Conservation (phyloP, 2,113 vertebrate species). For the Tachysurus fulvidraco region DNA sequence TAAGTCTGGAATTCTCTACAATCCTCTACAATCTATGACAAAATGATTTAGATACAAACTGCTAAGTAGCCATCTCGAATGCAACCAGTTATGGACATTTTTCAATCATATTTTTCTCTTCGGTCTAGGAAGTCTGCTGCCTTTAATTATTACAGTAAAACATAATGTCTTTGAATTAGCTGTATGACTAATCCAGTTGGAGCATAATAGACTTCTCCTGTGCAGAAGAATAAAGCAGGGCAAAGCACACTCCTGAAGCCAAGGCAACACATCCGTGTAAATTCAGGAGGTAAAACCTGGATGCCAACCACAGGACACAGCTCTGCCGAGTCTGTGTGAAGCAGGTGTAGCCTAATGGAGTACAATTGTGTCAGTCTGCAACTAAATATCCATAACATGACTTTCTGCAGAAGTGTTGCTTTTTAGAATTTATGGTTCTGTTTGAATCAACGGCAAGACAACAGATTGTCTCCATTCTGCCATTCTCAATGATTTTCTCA, state of each 20-base stretch:
- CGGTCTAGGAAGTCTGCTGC: neutral
- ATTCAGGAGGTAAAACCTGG: conserved; percentile 28
- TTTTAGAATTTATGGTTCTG: conserved; percentile 49
- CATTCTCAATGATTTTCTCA: conserved; percentile 60
- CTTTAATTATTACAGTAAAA: neutral
- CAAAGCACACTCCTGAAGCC: neutral
- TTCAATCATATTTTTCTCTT: neutral
- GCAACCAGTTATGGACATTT: neutral
- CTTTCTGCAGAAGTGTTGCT: conserved; percentile 50
- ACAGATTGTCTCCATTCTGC: conserved; percentile 50
- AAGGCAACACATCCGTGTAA: conserved; percentile 12
- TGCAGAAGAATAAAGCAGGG: neutral
- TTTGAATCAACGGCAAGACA: conserved; percentile 60
- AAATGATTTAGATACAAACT: too few relatives aligned
- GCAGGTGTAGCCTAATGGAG: neutral
- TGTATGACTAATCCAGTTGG: neutral
- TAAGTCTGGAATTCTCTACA: too few relatives aligned
- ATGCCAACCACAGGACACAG: neutral
- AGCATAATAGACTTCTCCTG: neutral
- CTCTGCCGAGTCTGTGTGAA: neutral
- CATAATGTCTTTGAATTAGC: neutral
- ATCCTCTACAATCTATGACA: too few relatives aligned
- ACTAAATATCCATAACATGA: conserved; percentile 12
- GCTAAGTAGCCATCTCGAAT: neutral
- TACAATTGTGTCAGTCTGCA: neutral